Evolutionary conservation across 2,888 invertebrate species (phyloP), one percentile per base, ranked within the genome.

Genomic region (Pedicia rivosa): DNA sequence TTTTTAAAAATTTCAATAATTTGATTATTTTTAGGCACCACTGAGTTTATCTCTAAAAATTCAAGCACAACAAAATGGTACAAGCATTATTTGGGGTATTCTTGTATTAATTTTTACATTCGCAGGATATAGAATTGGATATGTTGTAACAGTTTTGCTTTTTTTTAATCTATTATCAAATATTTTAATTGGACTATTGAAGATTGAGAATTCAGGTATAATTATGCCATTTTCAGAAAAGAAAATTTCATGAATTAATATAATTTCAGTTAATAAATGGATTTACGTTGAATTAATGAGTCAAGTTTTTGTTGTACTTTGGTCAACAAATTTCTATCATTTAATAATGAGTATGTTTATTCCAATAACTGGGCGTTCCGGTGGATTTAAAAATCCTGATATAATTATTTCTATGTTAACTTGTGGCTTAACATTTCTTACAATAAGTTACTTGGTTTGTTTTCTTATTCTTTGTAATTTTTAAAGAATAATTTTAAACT

Each of bases 321-420:
- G 54, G 54, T 42, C 50, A 4, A 47, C 51, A 22, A 48, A 52
- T 32, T 51, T 49, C 38, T 52, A 50, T 30, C 49, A 50, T 38
- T 42, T 48, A 26, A 47, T 53, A 3, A 25, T 51, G 3, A 50
- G 53, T 12, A 46, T 64, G 32, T 54, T 58, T 36, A 51, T 57
- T 34, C 65, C 66, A 22, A 57, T 65, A 12, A 53, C 59, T 37
- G 66, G 64, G 10, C 48, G 65, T 41, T 55, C 63, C 7, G 65
- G 65, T 14, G 57, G 58, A 4, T 47, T 53, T 24, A 59, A 56
- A 43, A 65, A 65, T 49, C 60, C 64, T 1, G 66, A 66, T 43
- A 42, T 63, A n/a, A 50, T 62, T 36, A 56, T 66, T 35, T 63
- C 60, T 12, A 43, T 59, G 13, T 46, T 63, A 30, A 51, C 56